Evolutionary conservation across 2,888 invertebrate genomes (phyloP), one percentile per base, ranked within the genome.

Genomic region (Hyposoter dolosus): DNA sequence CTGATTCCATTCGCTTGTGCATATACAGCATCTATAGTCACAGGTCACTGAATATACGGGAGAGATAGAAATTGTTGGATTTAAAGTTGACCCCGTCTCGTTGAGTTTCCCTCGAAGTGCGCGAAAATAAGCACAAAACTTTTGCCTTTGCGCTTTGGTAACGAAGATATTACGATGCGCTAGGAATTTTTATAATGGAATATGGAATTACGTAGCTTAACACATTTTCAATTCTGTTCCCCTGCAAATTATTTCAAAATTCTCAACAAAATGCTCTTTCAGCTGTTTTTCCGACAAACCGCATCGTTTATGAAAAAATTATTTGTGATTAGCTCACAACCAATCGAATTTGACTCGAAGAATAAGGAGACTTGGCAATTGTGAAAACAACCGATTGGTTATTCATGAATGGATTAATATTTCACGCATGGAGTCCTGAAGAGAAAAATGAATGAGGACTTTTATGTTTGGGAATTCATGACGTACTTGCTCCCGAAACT

Each of bases 31-130:
- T 50, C 50, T 77, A 69, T 68, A 69, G 35, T 78, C 69, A 78
- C 81, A 63, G 63, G 47, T 63, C 71, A 78, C 78, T 43, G 78
- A 74, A 74, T 74, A 78, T 50, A 56, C 56, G 66, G 23, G 74
- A 76, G 82, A 72, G 82, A 77, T 74, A 69, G 74, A 78, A 82
- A 74, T 72, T 50, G 71, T 83, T 74, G 17, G 77, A 78, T 71
- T 77, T 69, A 74, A 78, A 78, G 80, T 65, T 66, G 84, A 82
- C 84, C 82, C 60, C 40, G 45, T 60, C 45, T 17, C 75, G 53
- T 72, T 76, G 56, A 40, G 77, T 74, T 63, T 19, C 28, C 28
- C 60, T 69, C 50, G 15, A 17, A 68, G 65, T 40, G 63, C 23
- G 50, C 74, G 75, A 69, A 63, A 82, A 28, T 79, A 10, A 40